A percentile compares a stretch with the other conserved stretches of the same genome.
Evolutionary conservation across 37 sponge, comb jelly and placozoan genomes (phyloP).

Genomic region (Tethya wilhelma): DNA sequence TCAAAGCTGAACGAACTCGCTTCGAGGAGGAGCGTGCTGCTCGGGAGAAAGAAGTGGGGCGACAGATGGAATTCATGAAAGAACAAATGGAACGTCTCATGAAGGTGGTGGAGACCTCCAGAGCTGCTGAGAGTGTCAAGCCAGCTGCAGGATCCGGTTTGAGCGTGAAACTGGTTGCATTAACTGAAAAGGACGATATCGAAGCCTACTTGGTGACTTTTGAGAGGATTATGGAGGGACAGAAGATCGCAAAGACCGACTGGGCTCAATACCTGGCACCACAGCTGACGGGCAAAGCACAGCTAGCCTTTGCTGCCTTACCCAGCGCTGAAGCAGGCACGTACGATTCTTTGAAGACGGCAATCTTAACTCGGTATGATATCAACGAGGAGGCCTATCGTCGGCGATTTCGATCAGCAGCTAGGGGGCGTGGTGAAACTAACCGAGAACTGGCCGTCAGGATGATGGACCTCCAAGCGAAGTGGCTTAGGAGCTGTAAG

Average conservation of each 20-base stretch:
- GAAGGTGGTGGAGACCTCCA: not conserved
- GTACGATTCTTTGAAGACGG: conserved; percentile 29
- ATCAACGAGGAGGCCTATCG: conserved; percentile 50
- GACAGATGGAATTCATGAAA: not conserved
- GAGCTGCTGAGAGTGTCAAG: not conserved
- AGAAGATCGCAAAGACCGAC: not conserved
- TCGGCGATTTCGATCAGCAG: conserved; percentile 31
- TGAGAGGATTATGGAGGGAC: conserved; percentile 4
- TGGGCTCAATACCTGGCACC: conserved; percentile 14
- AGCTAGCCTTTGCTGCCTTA: not conserved
- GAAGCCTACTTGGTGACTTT: conserved; percentile 15
- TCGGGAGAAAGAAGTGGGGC: not conserved
- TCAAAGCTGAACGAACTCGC: no score
- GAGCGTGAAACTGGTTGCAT: not conserved
- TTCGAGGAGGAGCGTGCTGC: no score
- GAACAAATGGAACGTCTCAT: no score
- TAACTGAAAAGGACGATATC: conserved; percentile 15
- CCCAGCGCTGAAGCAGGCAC: not conserved
- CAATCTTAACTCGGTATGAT: conserved; percentile 43
- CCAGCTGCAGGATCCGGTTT: not conserved
- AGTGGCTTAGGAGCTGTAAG: conserved; percentile 22
- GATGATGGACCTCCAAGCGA: not conserved
- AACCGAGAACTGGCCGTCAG: conserved; percentile 29
- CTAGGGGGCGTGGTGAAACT: conserved; percentile 19
- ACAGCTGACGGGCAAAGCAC: conserved; percentile 24